Evolutionary conservation across 2,113 vertebrate genomes (phyloP).

Genomic region (Eonycteris spelaea): DNA sequence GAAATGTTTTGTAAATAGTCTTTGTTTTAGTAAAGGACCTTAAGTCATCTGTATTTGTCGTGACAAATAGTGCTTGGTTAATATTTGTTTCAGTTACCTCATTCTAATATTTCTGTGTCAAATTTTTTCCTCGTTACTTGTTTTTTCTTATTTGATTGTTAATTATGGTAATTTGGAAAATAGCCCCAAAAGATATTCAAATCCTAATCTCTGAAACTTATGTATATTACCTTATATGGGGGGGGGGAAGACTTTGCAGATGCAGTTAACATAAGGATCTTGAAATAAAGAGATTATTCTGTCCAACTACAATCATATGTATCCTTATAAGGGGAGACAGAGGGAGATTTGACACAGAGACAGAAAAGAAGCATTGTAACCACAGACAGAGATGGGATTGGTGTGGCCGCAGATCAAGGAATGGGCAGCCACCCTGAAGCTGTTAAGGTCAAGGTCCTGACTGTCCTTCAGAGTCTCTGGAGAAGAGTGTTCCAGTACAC

Average conservation of each 20-base stretch:
- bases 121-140: background rate
- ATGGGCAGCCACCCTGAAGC: background rate
- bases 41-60: background rate
- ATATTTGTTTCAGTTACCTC: background rate
- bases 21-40: background rate
- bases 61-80: background rate
- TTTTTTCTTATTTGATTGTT: background rate
- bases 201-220: background rate
- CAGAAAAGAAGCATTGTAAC: background rate
- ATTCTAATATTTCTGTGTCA: background rate
- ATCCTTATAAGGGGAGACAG: background rate
- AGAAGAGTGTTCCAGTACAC: background rate
- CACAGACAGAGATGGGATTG: background rate
- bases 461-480: background rate
- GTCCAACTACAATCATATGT: background rate
- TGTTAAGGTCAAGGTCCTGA: background rate
- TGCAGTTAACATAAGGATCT: background rate
- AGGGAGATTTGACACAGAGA: background rate
- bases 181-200: background rate
- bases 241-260: background rate
- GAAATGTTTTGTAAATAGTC: background rate
- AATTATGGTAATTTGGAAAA: background rate
- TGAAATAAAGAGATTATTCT: background rate
- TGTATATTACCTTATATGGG: background rate
- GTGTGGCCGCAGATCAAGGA: background rate